Evolutionary conservation across 2,113 vertebrate genomes (phyloP), one percentile per base, ranked within the genome.

Genomic region (Phrynosoma platyrhinos): DNA sequence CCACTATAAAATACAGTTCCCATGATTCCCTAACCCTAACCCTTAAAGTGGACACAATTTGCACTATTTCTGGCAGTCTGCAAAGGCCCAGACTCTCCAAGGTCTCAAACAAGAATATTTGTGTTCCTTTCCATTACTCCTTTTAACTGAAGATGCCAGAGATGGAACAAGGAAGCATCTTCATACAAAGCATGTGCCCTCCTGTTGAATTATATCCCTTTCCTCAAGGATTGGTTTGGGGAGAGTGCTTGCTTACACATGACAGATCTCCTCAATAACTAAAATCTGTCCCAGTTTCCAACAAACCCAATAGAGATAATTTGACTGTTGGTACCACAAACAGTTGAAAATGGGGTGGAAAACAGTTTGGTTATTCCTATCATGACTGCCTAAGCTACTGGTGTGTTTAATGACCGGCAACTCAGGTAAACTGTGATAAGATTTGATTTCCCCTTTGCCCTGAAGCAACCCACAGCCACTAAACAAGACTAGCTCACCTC

Each of bases 371-470:
- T 81, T 76, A n/a, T 27, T n/a, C 66, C 30, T 23, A 14, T 74
- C 40, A 68, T 76, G 27, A 23, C 79, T 81, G 88, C 74, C 1
- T 92, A n/a, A 52, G 8, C 0, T 0, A 62, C 55, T 10, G 1
- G 81, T 79, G 58, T 32, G 10, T 75, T 89, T 47, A 21, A 66
- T 72, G 32, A 10, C 40, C 23, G 23, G 23, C 30, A 71, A 20
- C 40, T 62, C 36, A 79, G 30, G 62, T 68, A 47, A 82, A 14
- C 30, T 9, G 53, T 74, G 55, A 47, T 27, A 36, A 76, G 69
- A 71, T 36, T 55, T 75, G 75, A 75, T 84, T 87, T 77, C 90
- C 86, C 83, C 55, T 25, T 81, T 58, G 53, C 7, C 52, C 69
- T 62, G 58, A 62, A 18, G 58, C 14, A 14, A 62, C 14, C 3